Percentiles rank a stretch among this genome's conserved stretches.
Conservation (phyloP, 2,888 invertebrate genomes). For the Epinotia bilunana region DNA sequence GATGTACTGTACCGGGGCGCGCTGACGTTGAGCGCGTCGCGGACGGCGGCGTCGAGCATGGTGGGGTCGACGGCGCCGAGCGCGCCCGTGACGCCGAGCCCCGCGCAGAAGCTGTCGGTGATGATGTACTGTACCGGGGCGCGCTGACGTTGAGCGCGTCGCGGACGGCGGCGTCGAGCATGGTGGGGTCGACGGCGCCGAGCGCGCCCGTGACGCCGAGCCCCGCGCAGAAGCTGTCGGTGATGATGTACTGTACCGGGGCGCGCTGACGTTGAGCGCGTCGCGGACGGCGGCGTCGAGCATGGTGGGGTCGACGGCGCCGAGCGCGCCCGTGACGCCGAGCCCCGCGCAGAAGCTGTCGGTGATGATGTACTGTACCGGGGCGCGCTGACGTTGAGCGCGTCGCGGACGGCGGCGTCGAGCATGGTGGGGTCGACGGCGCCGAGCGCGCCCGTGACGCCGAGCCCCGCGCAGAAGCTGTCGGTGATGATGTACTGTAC, state of each 20-base stretch:
- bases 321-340: slow-evolving; percentile 95
- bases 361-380: slow-evolving; percentile 86
- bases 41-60: slow-evolving; percentile 95
- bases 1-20: slow-evolving; percentile 87
- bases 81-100: slow-evolving; percentile 95
- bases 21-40: slow-evolving; percentile 94
- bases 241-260: slow-evolving; percentile 87
- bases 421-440: slow-evolving; percentile 95
- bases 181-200: slow-evolving; percentile 94
- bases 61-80: slow-evolving; percentile 95
- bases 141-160: slow-evolving; percentile 95
- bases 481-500: slow-evolving; percentile 87
- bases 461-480: slow-evolving; percentile 97
- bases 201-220: slow-evolving; percentile 96
- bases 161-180: slow-evolving; percentile 96
- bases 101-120: slow-evolving; percentile 98
- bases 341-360: slow-evolving; percentile 97
- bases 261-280: slow-evolving; percentile 93
- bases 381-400: slow-evolving; percentile 93
- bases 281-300: slow-evolving; percentile 97
- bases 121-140: slow-evolving; percentile 86
- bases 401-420: slow-evolving; percentile 96
- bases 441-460: slow-evolving; percentile 95
- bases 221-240: slow-evolving; percentile 97
- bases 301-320: slow-evolving; percentile 94